Percentiles rank a stretch among this genome's conserved stretches.
phyloP scores from a whole-genome alignment of 2,888 invertebrate genomes.

The Myathropa florea region DNA sequence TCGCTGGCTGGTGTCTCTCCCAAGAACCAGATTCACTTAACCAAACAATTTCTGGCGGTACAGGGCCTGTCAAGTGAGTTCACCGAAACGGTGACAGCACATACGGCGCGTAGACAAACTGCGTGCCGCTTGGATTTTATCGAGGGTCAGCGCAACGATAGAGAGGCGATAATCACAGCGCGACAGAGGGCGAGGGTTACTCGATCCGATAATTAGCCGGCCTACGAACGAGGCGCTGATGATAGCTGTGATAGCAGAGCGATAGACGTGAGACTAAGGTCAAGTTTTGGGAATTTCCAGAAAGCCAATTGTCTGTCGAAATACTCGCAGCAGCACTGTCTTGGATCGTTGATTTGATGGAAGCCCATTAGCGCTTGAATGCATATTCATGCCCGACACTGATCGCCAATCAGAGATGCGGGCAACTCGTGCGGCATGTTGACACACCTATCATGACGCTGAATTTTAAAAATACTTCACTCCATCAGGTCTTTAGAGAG shows the following conservation, averaged over 20 bases:
- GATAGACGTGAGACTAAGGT: conserved; percentile 33
- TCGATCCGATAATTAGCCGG: conserved; percentile 48
- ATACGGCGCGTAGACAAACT: conserved; percentile 15
- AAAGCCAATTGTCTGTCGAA: conserved; percentile 10
- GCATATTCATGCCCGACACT: neutral
- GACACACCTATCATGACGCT: neutral
- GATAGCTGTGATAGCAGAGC: conserved; percentile 1
- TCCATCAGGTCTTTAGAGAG: neutral
- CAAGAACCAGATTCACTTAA: conserved; percentile 57
- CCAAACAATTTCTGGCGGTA: conserved; percentile 43
- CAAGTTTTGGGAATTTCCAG: conserved; percentile 43
- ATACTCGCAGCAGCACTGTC: neutral
- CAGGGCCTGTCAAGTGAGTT: neutral
- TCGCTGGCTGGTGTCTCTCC: neutral
- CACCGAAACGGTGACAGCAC: neutral
- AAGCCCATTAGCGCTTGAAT: neutral
- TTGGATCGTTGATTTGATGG: conserved; percentile 15
- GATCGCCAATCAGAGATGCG: neutral
- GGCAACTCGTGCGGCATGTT: neutral
- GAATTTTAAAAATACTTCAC: neutral
- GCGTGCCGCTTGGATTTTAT: conserved; percentile 49
- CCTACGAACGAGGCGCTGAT: conserved; percentile 39
- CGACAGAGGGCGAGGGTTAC: conserved; percentile 10
- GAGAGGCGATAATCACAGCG: conserved; percentile 2
- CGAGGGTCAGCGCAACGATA: conserved; percentile 45